Conservation (phyloP, 2,888 invertebrate species). For the Oegoconia quadripuncta region DNA sequence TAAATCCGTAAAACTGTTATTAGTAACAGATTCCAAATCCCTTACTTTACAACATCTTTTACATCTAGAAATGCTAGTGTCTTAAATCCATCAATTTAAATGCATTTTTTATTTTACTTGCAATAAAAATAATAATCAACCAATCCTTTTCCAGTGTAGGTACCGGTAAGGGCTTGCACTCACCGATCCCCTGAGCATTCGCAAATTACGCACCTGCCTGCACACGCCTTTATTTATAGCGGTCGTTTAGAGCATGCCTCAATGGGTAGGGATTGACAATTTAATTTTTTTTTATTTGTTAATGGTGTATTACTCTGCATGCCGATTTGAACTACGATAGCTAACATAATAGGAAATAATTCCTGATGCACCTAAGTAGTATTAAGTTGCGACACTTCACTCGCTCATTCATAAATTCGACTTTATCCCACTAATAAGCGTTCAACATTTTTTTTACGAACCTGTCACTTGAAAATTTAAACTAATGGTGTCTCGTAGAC, state of each 20-base stretch:
- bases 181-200: slow-evolving; percentile 50
- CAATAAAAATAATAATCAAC: slow-evolving; percentile 70
- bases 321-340: too few species aligned
- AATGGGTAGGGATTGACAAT: slow-evolving; percentile 49
- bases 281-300: slow-evolving; percentile 26
- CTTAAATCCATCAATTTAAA: too few species aligned
- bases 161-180: slow-evolving; percentile 49
- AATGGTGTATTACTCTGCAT: slow-evolving; percentile 1
- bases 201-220: slow-evolving; percentile 58
- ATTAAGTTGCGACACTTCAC: background rate
- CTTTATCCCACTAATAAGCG: slow-evolving; percentile 2
- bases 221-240: slow-evolving; percentile 56
- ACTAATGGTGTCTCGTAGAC: slow-evolving; percentile 38
- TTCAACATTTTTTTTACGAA: slow-evolving; percentile 13
- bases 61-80: too few species aligned
- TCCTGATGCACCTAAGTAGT: background rate
- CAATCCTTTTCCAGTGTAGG: slow-evolving; percentile 57
- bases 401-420: too few species aligned
- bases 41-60: too few species aligned
- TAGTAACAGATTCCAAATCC: too few species aligned
- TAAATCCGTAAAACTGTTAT: too few species aligned
- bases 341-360: background rate
- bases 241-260: slow-evolving; percentile 47
- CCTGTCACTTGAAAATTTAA: slow-evolving; percentile 42
- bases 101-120: too few species aligned